Base-by-base conservation (phyloP, 2,113 vertebrate genomes). In the Actenoides lindsayi region DNA sequence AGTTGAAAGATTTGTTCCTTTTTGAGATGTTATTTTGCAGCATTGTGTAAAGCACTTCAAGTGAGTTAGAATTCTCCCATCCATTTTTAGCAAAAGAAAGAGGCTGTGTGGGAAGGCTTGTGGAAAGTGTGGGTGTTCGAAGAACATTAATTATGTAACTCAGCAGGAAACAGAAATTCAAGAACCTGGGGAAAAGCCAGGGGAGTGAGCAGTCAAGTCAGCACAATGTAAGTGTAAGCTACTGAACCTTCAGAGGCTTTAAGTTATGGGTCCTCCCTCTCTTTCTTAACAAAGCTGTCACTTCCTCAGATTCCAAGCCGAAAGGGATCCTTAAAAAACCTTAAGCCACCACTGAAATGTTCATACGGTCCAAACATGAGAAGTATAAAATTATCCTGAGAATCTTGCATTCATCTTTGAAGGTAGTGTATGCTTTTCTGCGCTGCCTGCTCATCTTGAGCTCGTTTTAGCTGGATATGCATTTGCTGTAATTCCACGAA, bases 71-170 rank as follows among this genome's bases (percentile, higher is more conserved):
- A 82, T 53, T 50, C 48, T 90, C 73, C 69, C 50, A 62, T 46
- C 73, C 67, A 2, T 87, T 96, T 97, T 96, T 91, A 97, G 86
- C 56, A 70, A n/a, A 68, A 94, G 67, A 93, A 93, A 92, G 60
- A 23, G 83, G 74, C 87, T 78, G 54, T 83, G 95, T 94, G 83
- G 95, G 96, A 91, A 93, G 83, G 67, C 90, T 87, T 90, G 83
- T 42, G 57, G 73, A 95, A 92, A 95, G 74, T 79, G 86, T 81
- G 65, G 96, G 95, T 93, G 86, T 91, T 96, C n/a, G 90, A 80
- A 92, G 80, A 94, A 92, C 18, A 3, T 83, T 95, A 86, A 87
- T 96, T 93, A 92, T 65, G 54, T 81, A 96, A 92, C 90, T 37
- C 95, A 68, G 69, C 70, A 33, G 94, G 90, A 89, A 96, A 46